phyloP scores from a whole-genome alignment of 2,113 vertebrate species.

The Pterophyllum scalare region DNA sequence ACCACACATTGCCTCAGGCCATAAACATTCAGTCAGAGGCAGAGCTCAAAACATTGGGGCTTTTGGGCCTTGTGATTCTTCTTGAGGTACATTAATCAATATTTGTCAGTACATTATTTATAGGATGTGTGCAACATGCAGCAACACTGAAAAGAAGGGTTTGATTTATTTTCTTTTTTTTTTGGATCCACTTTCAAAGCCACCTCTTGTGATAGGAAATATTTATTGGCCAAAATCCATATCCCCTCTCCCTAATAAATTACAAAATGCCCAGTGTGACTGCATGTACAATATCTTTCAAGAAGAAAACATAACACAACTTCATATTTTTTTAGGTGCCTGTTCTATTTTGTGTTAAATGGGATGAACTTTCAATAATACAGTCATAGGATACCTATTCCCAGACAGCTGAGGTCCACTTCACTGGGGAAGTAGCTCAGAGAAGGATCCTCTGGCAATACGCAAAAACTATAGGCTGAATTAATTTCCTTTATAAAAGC shows the following conservation, averaged over 20 bases:
- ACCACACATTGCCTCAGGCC: constrained; percentile 43
- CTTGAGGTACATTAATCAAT: constrained; percentile 68
- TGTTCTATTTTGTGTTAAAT: constrained; percentile 31
- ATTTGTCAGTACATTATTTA: constrained; percentile 70
- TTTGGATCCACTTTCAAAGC: background rate
- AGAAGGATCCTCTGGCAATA: constrained; percentile 4
- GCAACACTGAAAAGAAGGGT: constrained; percentile 7
- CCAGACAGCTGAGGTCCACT: constrained; percentile 14
- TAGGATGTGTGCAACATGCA: constrained; percentile 24
- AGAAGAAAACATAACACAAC: background rate
- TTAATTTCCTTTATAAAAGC: constrained; percentile 55
- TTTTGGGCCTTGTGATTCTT: constrained; percentile 52
- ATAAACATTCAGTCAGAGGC: constrained; percentile 53
- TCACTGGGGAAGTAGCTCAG: background rate
- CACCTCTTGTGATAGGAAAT: background rate
- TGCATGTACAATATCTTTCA: background rate
- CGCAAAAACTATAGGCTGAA: constrained; percentile 47
- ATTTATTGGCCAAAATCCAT: background rate
- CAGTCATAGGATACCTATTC: background rate
- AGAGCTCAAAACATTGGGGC: constrained; percentile 55
- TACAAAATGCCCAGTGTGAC: background rate
- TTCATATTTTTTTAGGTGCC: background rate
- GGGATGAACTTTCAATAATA: constrained; percentile 18
- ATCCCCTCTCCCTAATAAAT: background rate
- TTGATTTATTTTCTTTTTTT: background rate